Conservation (phyloP, 2,888 invertebrate species). For the Heteropelma amictum region DNA sequence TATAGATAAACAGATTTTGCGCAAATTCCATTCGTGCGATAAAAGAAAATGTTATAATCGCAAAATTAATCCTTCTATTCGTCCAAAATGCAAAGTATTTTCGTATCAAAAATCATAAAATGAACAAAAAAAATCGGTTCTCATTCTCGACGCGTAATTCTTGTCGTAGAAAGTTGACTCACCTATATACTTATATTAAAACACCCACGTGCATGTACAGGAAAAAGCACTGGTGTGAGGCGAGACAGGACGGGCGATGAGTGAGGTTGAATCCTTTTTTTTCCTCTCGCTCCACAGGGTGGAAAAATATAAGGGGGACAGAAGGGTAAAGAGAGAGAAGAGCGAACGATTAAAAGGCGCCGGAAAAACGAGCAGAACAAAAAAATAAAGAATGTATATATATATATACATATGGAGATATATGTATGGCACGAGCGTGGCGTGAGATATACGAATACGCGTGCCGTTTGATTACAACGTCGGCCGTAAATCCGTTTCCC, state of each 20-base stretch:
- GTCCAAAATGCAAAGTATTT: no score
- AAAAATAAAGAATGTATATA: constrained; percentile 26
- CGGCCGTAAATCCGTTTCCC: constrained; percentile 68
- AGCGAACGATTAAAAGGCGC: constrained; percentile 47
- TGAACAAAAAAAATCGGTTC: no score
- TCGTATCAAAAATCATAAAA: no score
- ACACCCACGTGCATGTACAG: not conserved
- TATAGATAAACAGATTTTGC: no score
- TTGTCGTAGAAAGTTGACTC: constrained; percentile 14
- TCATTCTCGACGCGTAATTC: no score
- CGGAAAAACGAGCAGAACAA: constrained; percentile 24
- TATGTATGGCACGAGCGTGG: not conserved
- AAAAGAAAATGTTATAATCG: no score
- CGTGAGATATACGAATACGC: constrained; percentile 50
- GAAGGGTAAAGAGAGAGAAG: constrained; percentile 30
- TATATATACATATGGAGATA: constrained; percentile 9
- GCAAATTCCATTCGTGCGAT: no score
- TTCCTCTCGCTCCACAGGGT: not conserved
- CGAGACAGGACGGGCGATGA: constrained; percentile 28
- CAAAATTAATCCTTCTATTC: no score
- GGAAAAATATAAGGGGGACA: constrained; percentile 29
- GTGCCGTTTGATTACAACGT: constrained; percentile 71
- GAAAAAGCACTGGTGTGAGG: constrained; percentile 6
- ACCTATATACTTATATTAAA: not conserved
- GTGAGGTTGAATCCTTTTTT: constrained; percentile 11